These are phyloP conservation scores for Ispidina lecontei DNA, from an alignment of 2,797 vertebrate genomes.

Conservation along the genomic window DNA sequence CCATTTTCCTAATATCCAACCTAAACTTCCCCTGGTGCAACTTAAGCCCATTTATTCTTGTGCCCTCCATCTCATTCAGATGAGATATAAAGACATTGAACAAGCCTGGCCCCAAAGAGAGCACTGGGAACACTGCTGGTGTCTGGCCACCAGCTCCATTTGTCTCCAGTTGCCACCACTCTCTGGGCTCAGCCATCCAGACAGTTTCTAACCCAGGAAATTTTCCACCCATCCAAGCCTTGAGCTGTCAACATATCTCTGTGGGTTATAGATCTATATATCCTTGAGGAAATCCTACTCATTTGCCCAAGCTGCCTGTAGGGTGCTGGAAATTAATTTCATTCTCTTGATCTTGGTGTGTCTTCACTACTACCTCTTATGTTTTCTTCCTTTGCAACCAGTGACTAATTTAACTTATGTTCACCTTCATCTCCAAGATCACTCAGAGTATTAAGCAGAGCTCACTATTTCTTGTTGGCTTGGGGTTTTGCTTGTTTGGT, in stretches of 20 bases:
- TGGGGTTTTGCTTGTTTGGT: neutral
- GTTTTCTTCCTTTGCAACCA: slow-evolving; percentile 10
- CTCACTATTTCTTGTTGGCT: neutral
- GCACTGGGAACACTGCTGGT: no score
- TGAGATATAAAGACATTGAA: no score
- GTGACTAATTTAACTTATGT: slow-evolving; percentile 25
- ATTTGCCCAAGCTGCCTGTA: neutral
- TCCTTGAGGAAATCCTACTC: neutral
- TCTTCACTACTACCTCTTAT: neutral
- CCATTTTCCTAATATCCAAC: no score
- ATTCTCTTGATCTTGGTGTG: slow-evolving; percentile 25
- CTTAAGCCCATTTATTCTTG: no score
- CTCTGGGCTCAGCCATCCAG: no score
- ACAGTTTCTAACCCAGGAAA: no score
- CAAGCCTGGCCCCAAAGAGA: no score
- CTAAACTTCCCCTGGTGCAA: no score
- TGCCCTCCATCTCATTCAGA: no score
- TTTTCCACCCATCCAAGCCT: no score
- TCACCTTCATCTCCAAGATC: slow-evolving; percentile 26
- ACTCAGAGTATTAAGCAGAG: neutral
- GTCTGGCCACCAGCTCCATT: no score
- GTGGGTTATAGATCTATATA: neutral
- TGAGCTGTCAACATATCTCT: neutral
- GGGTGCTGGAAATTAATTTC: slow-evolving; percentile 25
- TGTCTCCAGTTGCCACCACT: no score